Conservation (phyloP, 1,140 invertebrate genomes). For the Nephotettix cincticeps region DNA sequence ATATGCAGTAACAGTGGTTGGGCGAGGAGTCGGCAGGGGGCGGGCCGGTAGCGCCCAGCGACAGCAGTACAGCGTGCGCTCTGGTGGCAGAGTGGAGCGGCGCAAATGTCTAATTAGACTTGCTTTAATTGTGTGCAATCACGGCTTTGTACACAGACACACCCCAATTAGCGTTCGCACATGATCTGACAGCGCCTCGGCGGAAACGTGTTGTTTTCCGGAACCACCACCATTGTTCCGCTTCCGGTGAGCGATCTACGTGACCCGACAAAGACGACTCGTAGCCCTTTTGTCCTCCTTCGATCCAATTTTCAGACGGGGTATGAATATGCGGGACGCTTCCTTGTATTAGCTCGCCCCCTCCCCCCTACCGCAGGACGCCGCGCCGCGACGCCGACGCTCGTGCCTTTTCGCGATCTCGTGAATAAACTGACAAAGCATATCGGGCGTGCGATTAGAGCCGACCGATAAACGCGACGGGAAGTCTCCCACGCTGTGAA, state of each 20-base stretch:
- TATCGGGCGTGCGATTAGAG: no score
- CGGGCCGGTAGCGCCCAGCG: no score
- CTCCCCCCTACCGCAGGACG: not conserved
- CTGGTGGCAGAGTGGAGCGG: no score
- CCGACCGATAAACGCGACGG: no score
- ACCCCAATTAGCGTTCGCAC: constrained; percentile 4
- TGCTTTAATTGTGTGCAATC: constrained; percentile 16
- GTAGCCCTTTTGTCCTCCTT: constrained; percentile 20
- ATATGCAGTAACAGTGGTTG: no score
- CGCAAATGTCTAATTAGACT: no score
- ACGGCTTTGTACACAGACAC: not conserved
- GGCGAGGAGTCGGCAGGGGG: no score
- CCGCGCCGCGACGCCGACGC: no score
- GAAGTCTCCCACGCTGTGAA: no score
- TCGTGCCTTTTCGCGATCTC: constrained; percentile 2
- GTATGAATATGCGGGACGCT: constrained; percentile 23
- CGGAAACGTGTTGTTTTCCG: constrained; percentile 23
- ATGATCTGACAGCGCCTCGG: not conserved
- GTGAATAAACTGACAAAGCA: no score
- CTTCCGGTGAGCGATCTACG: constrained; percentile 7
- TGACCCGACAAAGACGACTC: constrained; percentile 12
- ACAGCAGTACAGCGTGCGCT: no score
- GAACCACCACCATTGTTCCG: constrained; percentile 12
- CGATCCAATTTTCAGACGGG: constrained; percentile 13
- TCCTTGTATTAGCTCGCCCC: not conserved